These are phyloP conservation scores for Sesamia nonagrioides DNA, from an alignment of 1,140 invertebrate species.

Conservation along the genomic window DNA sequence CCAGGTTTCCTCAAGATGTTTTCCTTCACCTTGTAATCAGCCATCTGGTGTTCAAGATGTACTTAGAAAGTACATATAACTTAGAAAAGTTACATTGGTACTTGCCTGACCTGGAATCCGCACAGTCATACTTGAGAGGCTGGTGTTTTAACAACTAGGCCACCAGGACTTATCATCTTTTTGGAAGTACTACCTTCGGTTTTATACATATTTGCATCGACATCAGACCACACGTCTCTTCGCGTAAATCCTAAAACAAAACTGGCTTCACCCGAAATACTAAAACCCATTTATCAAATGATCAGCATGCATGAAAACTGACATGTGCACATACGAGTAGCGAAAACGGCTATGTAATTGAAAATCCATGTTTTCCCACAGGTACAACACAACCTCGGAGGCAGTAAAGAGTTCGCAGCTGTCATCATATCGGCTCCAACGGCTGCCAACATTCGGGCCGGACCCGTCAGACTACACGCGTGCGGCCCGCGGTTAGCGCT, in stretches of 20 bases:
- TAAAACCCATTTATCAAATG: background rate
- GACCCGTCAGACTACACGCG: slow-evolving; percentile 77
- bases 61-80: no score
- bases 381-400: slow-evolving; percentile 83
- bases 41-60: no score
- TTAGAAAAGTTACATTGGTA: no score
- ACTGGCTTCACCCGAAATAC: background rate
- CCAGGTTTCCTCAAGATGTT: no score
- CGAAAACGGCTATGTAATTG: no score
- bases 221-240: background rate
- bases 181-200: no score
- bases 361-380: slow-evolving; percentile 40
- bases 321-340: background rate
- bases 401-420: slow-evolving; percentile 81
- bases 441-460: slow-evolving; percentile 65
- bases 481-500: slow-evolving; percentile 77
- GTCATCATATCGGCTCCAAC: slow-evolving; percentile 75
- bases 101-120: no score
- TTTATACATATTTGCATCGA: no score
- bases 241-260: background rate
- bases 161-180: no score
- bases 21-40: no score
- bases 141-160: no score
- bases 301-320: background rate
- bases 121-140: no score